Evolutionary conservation across 2,797 vertebrate species (phyloP), one percentile per base, ranked within the genome.

Genomic region (Kryptolebias ocellatus): DNA sequence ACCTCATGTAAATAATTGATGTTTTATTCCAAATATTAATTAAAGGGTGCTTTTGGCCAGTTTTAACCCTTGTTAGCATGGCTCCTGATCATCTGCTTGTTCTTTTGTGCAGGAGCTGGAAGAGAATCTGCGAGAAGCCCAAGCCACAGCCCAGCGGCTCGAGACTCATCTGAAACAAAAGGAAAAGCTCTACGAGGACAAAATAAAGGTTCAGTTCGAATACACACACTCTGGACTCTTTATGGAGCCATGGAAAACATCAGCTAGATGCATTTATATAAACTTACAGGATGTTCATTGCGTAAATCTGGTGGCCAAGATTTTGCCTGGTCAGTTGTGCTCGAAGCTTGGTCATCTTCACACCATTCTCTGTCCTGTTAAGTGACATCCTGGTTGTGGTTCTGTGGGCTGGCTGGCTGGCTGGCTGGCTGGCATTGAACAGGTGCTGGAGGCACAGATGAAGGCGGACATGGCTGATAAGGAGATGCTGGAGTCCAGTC

Each of bases 381-480:
- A 83, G 73, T 83, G 67, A 87, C 78, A 77, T 82, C 75, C 84
- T 76, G 81, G 62, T 84, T 85, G 53, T 83, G 76, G 52, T 79
- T 87, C 75, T 88, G 79, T 89, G 87, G 83, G 77, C 64, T 85
- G 74, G 76, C 68, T 83, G 80, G 64, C 80, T 24, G 20, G 20
- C 20, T 24, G 83, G 77, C 64, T 85, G 74, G 76, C 68, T 83
- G 80, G 64, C 80, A 54, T 78, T 71, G 83, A 79, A 70, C 87
- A 99, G 98, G 95, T 97, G 72, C 87, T 99, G 89, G 97, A 99
- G 92, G 92, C 91, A 87, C 96, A 99, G 88, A 98, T 99, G 94
- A 98, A 98, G 92, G 97, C 95, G 79, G 97, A 99, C 90, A 91
- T 98, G 91, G 95, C 95, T 0, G 96, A 98, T 78, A 99, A 99